These are phyloP conservation scores for Drosophila anomalata DNA, from an alignment of 2,888 invertebrate genomes.

Conservation along the genomic window DNA sequence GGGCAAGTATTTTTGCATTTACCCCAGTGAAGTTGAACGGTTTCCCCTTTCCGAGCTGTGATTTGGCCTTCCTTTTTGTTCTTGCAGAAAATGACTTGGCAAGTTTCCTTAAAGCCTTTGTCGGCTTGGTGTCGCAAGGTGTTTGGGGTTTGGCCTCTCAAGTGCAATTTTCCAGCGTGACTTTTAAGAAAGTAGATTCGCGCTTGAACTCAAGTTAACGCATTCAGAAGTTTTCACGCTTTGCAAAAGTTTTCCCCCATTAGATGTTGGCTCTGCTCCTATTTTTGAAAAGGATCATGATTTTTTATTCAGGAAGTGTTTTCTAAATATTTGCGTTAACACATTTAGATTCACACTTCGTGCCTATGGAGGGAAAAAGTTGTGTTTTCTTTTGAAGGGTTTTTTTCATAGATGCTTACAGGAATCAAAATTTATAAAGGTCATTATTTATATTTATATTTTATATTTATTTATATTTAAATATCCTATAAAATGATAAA, in stretches of 20 bases:
- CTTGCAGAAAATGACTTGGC: slow-evolving; percentile 42
- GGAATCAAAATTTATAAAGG: neutral
- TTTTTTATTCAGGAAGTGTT: slow-evolving; percentile 42
- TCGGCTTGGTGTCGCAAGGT: slow-evolving; percentile 51
- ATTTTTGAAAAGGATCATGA: slow-evolving; percentile 46
- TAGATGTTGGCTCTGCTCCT: slow-evolving; percentile 50
- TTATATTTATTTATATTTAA: no score
- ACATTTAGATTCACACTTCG: slow-evolving; percentile 11
- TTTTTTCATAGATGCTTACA: neutral
- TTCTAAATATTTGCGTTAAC: slow-evolving; percentile 48
- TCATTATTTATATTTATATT: neutral
- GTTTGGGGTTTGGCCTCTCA: slow-evolving; percentile 33
- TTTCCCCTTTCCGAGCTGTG: slow-evolving; percentile 18
- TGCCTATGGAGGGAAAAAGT: neutral
- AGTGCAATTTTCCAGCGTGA: slow-evolving; percentile 63
- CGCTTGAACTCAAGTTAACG: slow-evolving; percentile 25
- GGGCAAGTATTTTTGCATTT: slow-evolving; percentile 8
- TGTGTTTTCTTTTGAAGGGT: neutral
- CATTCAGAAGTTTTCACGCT: slow-evolving; percentile 30
- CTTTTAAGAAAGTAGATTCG: slow-evolving; percentile 55
- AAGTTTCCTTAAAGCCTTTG: slow-evolving; percentile 51
- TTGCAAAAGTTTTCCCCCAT: slow-evolving; percentile 56
- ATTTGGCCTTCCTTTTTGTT: slow-evolving; percentile 18
- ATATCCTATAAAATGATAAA: neutral
- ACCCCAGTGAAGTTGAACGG: neutral